Evolutionary conservation across 2,888 invertebrate species (phyloP).

Genomic region (Parelbella ahira): DNA sequence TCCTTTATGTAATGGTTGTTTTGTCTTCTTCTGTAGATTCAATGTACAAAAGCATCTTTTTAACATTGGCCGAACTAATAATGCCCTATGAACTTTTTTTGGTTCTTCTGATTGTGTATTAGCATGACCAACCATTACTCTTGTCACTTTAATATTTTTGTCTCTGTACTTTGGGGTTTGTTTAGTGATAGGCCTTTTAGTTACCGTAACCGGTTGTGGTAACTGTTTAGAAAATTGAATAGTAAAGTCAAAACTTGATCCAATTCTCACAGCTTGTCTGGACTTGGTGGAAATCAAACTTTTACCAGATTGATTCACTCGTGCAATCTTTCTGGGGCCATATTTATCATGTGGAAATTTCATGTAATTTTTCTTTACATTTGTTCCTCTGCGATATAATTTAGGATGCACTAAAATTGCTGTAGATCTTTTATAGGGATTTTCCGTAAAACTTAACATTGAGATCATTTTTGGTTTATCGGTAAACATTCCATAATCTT

Average conservation of each 20-base stretch:
- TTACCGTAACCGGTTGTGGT: background rate
- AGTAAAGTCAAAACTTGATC: slow-evolving; percentile 40
- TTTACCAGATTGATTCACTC: background rate
- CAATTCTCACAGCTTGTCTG: slow-evolving; percentile 37
- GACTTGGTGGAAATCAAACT: background rate
- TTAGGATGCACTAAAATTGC: slow-evolving; percentile 7
- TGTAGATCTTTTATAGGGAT: slow-evolving; percentile 17
- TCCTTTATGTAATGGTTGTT: background rate
- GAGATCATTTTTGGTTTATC: slow-evolving; percentile 3
- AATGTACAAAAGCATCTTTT: slow-evolving; percentile 46
- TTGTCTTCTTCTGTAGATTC: slow-evolving; percentile 33
- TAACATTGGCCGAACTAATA: slow-evolving; percentile 30
- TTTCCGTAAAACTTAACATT: slow-evolving; percentile 21
- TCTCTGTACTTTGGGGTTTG: background rate
- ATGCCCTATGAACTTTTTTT: slow-evolving; percentile 3
- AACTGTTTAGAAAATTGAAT: slow-evolving; percentile 37
- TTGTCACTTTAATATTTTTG: slow-evolving; percentile 3
- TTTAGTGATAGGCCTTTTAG: no score
- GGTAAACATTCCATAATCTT: slow-evolving; percentile 20
- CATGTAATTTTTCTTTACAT: slow-evolving; percentile 11
- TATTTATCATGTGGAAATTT: no score
- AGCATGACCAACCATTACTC: slow-evolving; percentile 8
- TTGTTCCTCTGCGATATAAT: slow-evolving; percentile 6
- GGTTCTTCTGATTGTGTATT: slow-evolving; percentile 1
- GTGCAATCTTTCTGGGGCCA: no score